phyloP scores from a whole-genome alignment of 2,113 vertebrate species.

The Spilogale gracilis region DNA sequence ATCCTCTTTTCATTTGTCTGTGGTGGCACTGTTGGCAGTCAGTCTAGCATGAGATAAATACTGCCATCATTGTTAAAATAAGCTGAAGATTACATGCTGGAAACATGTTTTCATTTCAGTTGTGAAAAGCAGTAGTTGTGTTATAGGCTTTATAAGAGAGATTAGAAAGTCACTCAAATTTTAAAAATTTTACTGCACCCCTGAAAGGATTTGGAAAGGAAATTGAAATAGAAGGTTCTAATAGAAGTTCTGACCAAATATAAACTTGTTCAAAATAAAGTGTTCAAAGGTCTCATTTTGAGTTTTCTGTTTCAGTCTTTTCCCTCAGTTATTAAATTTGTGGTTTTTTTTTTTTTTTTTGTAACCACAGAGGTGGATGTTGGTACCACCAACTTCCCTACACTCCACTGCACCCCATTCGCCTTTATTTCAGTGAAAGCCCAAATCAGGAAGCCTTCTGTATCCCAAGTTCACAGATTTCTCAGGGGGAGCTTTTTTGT shows the following conservation, averaged over 20 bases:
- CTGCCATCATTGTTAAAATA: not conserved
- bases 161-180: conserved; percentile 37
- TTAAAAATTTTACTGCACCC: not conserved
- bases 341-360: not conserved
- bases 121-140: not conserved
- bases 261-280: not conserved
- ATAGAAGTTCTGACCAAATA: conserved; percentile 31
- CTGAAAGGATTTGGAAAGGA: not conserved
- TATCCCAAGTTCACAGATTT: not conserved
- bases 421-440: not conserved
- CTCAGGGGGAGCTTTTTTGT: not conserved
- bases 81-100: conserved; percentile 28
- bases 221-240: conserved; percentile 14
- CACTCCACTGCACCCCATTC: not conserved
- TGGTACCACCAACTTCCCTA: not conserved
- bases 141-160: conserved; percentile 18
- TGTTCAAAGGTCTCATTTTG: not conserved
- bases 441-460: not conserved
- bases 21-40: conserved; percentile 37
- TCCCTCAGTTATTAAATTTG: not conserved
- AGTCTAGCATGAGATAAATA: not conserved
- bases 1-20: not conserved
- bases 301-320: not conserved
- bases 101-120: conserved; percentile 29
- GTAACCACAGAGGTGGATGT: not conserved